A percentile compares a stretch with the other conserved stretches of the same genome.
phyloP scores from a whole-genome alignment of 2,888 invertebrate genomes.

The Heliconius aoede region DNA sequence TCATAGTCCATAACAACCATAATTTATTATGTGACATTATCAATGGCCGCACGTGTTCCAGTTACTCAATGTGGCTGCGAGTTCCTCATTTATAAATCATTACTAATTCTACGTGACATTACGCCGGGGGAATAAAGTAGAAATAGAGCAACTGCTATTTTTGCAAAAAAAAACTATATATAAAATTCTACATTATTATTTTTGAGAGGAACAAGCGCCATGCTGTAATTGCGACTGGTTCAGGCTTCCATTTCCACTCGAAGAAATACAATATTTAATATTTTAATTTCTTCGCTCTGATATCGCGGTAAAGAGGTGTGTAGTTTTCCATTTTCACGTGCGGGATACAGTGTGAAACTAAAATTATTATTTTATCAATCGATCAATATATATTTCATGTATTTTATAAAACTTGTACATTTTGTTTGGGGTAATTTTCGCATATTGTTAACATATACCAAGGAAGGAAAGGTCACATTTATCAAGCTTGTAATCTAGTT shows the following conservation, averaged over 20 bases:
- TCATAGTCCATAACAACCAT: constrained; percentile 35
- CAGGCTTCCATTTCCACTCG: background rate
- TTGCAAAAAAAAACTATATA: background rate
- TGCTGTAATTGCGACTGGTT: background rate
- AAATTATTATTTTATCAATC: no score
- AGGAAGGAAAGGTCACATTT: background rate
- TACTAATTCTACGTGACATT: constrained; percentile 28
- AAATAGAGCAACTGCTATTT: background rate
- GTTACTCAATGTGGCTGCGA: constrained; percentile 37
- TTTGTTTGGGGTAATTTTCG: no score
- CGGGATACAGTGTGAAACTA: no score
- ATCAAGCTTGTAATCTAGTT: background rate
- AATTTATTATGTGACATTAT: constrained; percentile 38
- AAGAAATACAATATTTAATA: background rate
- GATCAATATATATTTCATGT: no score
- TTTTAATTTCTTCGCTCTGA: no score
- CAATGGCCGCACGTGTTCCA: constrained; percentile 36
- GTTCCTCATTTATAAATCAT: constrained; percentile 39
- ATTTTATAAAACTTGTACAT: no score
- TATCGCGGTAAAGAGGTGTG: no score
- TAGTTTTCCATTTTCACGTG: no score
- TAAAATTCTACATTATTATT: background rate
- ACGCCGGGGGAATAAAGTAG: constrained; percentile 18
- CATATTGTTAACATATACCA: background rate
- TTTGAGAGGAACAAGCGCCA: no score